Conservation (phyloP, 2,797 vertebrate species). For the Sebastes paucispinis region DNA sequence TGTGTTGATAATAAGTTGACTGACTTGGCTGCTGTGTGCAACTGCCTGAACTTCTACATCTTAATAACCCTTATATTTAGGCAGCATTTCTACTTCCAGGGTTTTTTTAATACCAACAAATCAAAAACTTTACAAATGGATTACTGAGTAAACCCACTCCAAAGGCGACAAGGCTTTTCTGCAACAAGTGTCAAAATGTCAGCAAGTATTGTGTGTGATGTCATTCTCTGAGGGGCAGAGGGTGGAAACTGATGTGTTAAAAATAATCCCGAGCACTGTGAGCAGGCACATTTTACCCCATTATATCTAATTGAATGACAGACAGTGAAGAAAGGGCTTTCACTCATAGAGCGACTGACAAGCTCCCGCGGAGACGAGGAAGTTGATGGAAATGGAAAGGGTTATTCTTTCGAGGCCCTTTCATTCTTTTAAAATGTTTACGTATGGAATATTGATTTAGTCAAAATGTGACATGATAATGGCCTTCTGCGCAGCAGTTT, state of each 20-base stretch:
- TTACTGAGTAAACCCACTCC: neutral
- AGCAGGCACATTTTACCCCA: conserved; percentile 17
- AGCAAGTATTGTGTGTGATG: conserved; percentile 16
- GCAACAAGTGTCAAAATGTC: conserved; percentile 34
- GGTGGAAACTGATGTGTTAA: conserved; percentile 17
- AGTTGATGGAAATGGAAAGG: conserved; percentile 23
- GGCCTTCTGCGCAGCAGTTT: conserved; percentile 6
- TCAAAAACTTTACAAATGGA: neutral
- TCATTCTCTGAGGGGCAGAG: conserved; percentile 21
- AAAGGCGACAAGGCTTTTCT: neutral
- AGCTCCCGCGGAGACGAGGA: neutral
- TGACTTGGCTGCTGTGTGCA: neutral
- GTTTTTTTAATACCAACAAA: neutral
- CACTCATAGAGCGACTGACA: conserved; percentile 21
- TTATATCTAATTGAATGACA: conserved; percentile 44
- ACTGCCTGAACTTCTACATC: neutral
- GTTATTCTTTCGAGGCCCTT: conserved; percentile 27
- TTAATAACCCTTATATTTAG: neutral
- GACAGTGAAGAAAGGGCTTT: conserved; percentile 24
- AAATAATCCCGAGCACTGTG: conserved; percentile 34
- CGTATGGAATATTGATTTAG: conserved; percentile 39
- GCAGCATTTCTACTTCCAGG: neutral
- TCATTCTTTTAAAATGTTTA: conserved; percentile 42
- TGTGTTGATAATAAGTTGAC: neutral
- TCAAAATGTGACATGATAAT: conserved; percentile 31